Conservation (phyloP, 2,113 vertebrate species). For the Ranitomeya imitator region DNA sequence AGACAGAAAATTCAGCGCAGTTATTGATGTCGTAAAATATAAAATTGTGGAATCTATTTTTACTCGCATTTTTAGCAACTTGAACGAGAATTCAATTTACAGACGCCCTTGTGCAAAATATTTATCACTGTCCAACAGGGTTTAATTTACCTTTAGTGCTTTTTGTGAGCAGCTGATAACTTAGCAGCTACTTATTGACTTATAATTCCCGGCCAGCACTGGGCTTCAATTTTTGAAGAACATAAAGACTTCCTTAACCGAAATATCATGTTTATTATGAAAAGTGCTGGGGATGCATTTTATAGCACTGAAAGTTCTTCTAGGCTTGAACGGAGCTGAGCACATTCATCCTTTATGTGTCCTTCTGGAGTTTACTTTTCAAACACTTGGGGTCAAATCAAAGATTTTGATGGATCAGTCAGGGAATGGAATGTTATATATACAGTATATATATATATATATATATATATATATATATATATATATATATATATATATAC, state of each 20-base stretch:
- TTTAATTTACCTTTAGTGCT: conserved; percentile 32
- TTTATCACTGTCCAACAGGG: conserved; percentile 33
- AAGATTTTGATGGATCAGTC: not conserved
- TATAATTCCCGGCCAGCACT: not conserved
- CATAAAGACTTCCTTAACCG: conserved; percentile 8
- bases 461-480: too few species aligned
- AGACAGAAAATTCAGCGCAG: not conserved
- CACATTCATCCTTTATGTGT: not conserved
- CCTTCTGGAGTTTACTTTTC: not conserved
- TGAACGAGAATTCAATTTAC: conserved; percentile 26
- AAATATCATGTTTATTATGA: conserved; percentile 10
- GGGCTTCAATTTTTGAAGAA: conserved; percentile 1
- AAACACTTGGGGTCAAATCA: not conserved
- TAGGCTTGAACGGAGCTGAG: not conserved
- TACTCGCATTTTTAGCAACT: conserved; percentile 30
- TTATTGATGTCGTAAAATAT: conserved; percentile 10
- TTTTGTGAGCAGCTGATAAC: not conserved
- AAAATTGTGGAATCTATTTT: conserved; percentile 12
- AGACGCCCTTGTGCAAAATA: conserved; percentile 19
- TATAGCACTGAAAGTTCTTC: not conserved
- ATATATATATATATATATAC: too few species aligned
- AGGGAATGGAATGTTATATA: not conserved
- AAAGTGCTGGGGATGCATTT: not conserved
- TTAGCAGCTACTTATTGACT: conserved; percentile 13
- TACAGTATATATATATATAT: too few species aligned